These are phyloP conservation scores for Eilema depressum DNA, from an alignment of 2,888 invertebrate species.

Conservation along the genomic window DNA sequence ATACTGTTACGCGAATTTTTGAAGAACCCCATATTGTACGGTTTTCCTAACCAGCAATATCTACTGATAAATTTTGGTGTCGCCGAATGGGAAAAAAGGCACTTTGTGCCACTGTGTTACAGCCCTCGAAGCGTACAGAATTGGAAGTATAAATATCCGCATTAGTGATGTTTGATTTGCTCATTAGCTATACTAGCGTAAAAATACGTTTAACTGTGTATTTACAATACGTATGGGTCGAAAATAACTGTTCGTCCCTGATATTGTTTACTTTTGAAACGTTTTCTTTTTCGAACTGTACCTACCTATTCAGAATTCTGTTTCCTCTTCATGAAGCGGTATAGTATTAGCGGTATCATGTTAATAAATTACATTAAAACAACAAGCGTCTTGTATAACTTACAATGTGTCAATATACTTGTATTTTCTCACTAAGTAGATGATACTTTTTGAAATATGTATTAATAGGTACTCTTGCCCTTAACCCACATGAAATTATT, in stretches of 20 bases:
- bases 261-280: slow-evolving; percentile 6
- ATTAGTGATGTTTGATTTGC: slow-evolving; percentile 33
- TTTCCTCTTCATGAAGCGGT: not conserved
- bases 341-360: not conserved
- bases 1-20: not conserved
- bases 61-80: too few relatives aligned
- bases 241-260: slow-evolving; percentile 17
- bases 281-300: not conserved
- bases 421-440: too few relatives aligned
- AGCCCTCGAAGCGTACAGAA: slow-evolving; percentile 6
- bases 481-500: too few relatives aligned
- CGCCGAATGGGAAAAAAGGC: too few relatives aligned
- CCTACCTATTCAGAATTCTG: not conserved
- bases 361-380: not conserved
- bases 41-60: too few relatives aligned
- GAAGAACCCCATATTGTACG: not conserved
- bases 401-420: too few relatives aligned
- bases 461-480: too few relatives aligned
- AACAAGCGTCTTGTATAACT: not conserved
- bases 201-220: slow-evolving; percentile 21
- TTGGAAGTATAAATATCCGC: slow-evolving; percentile 40
- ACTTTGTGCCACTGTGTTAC: not conserved
- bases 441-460: too few relatives aligned
- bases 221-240: not conserved
- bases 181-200: slow-evolving; percentile 26